Evolutionary conservation across 2,797 vertebrate genomes (phyloP).

Genomic region (Brachyrhaphis roseni): DNA sequence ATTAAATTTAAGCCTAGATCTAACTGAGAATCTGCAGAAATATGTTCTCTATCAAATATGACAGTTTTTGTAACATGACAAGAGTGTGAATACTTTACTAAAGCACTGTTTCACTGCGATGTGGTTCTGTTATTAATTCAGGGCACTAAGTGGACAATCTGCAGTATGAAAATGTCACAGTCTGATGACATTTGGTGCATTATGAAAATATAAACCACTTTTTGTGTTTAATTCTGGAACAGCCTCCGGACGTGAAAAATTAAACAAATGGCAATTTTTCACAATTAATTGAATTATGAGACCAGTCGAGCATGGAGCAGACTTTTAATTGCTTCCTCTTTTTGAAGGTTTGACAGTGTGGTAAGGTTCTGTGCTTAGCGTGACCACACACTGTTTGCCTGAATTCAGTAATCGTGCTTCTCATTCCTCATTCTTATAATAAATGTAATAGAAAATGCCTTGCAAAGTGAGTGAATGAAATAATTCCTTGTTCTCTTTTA

Average conservation of each 20-base stretch:
- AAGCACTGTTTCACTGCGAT: background rate
- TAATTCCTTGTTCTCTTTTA: background rate
- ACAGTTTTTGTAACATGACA: background rate
- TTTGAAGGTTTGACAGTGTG: conserved; percentile 25
- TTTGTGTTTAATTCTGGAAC: background rate
- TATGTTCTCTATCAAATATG: background rate
- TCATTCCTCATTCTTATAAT: background rate
- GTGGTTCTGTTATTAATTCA: background rate
- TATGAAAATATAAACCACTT: background rate
- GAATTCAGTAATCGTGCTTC: background rate
- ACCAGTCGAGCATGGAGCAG: background rate
- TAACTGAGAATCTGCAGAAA: background rate
- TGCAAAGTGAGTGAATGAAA: background rate
- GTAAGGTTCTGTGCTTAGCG: conserved; percentile 34
- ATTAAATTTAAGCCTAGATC: background rate
- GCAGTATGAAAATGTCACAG: background rate
- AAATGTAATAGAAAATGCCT: background rate
- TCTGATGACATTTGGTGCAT: conserved; percentile 5
- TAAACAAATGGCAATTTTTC: background rate
- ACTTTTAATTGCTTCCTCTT: conserved; percentile 7
- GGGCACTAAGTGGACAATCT: background rate
- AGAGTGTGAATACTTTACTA: background rate
- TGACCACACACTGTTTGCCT: conserved; percentile 8
- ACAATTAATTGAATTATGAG: background rate
- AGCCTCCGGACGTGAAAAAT: background rate